These are phyloP conservation scores for Chalcis sispes DNA, from an alignment of 2,888 invertebrate species.

Conservation along the genomic window DNA sequence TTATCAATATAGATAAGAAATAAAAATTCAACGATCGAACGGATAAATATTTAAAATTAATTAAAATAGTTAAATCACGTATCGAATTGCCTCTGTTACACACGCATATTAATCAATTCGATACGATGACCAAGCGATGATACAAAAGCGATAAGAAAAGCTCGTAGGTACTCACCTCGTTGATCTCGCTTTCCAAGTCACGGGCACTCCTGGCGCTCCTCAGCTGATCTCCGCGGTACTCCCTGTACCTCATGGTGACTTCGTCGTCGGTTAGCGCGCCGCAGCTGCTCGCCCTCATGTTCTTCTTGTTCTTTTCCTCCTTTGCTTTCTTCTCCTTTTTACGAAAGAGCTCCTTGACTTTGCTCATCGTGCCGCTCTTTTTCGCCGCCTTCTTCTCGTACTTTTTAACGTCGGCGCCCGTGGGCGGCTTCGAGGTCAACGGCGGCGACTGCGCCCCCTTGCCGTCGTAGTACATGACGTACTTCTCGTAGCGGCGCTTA, in stretches of 20 bases:
- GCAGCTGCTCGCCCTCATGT: slow-evolving; percentile 65
- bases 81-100: too few species aligned
- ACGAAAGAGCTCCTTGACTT: slow-evolving; percentile 87
- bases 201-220: slow-evolving; percentile 72
- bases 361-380: slow-evolving; percentile 74
- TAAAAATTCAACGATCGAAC: too few species aligned
- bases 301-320: slow-evolving; percentile 77
- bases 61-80: too few species aligned
- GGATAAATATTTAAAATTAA: too few species aligned
- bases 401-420: slow-evolving; percentile 70
- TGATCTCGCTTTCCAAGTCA: slow-evolving; percentile 72
- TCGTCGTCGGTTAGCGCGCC: slow-evolving; percentile 73
- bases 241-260: slow-evolving; percentile 72
- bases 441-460: slow-evolving; percentile 58
- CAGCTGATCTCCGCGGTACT: slow-evolving; percentile 73
- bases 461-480: slow-evolving; percentile 66
- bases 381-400: slow-evolving; percentile 73
- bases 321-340: slow-evolving; percentile 84
- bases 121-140: neutral
- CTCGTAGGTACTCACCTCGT: slow-evolving; percentile 67
- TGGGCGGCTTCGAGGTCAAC: slow-evolving; percentile 70
- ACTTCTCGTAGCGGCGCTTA: slow-evolving; percentile 68
- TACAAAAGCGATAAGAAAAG: neutral
- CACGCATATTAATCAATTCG: too few species aligned
- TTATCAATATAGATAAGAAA: neutral